A percentile compares a stretch with the other conserved stretches of the same genome.
Evolutionary conservation across 2,113 vertebrate genomes (phyloP).

Genomic region (Neodon shergylaensis): DNA sequence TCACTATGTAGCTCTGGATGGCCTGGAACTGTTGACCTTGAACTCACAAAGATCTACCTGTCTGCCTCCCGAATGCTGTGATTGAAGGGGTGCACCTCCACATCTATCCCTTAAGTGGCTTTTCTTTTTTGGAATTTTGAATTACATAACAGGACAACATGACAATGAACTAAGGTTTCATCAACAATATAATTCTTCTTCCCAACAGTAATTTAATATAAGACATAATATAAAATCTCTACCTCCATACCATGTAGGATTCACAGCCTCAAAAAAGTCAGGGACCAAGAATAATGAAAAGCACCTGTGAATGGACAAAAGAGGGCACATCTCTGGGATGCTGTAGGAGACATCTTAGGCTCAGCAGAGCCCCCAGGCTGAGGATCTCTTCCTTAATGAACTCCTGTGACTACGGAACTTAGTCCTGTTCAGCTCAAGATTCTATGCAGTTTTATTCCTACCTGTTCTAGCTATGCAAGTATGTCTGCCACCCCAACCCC

Average conservation of each 20-base stretch:
- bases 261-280: background rate
- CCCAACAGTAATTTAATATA: background rate
- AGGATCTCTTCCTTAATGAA: background rate
- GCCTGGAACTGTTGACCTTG: background rate
- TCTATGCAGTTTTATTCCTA: background rate
- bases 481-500: background rate
- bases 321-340: background rate
- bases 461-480: background rate
- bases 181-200: background rate
- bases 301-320: background rate
- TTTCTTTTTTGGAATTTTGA: background rate
- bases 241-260: background rate
- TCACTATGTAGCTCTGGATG: background rate
- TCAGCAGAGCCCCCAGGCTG: background rate
- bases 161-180: constrained; percentile 5
- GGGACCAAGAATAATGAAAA: background rate
- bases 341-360: background rate
- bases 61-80: background rate
- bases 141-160: background rate
- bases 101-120: background rate
- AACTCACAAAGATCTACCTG: background rate
- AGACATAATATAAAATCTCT: background rate
- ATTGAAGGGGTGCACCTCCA: background rate
- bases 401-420: background rate
- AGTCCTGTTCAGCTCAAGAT: background rate